Evolutionary conservation across 2,113 vertebrate species (phyloP).

Genomic region (Oncorhynchus mykiss): DNA sequence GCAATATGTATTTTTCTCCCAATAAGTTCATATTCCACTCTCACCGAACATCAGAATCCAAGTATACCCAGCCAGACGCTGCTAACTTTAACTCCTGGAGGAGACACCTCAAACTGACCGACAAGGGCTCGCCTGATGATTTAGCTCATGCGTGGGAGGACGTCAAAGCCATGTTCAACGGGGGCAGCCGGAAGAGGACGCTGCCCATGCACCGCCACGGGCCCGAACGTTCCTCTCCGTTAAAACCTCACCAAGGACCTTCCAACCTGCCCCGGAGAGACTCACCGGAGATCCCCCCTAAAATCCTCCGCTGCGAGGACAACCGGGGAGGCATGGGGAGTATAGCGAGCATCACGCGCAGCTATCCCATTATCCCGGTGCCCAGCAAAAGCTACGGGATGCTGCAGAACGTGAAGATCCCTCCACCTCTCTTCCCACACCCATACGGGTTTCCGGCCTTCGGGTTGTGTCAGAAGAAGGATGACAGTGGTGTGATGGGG

Average conservation of each 20-base stretch:
- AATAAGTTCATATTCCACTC: conserved; percentile 95
- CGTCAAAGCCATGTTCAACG: conserved; percentile 97
- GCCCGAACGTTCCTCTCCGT: conserved; percentile 61
- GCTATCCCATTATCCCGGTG: conserved; percentile 93
- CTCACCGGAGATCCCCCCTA: conserved; percentile 74
- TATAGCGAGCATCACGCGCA: conserved; percentile 75
- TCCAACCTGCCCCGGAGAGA: conserved; percentile 44
- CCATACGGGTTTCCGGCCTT: conserved; percentile 93
- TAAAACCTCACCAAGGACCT: conserved; percentile 58
- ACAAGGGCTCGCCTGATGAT: conserved; percentile 80
- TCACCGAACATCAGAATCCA: conserved; percentile 87
- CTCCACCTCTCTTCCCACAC: conserved; percentile 89
- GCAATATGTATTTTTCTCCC: conserved; percentile 91
- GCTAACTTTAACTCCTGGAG: conserved; percentile 94
- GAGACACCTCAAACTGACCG: conserved; percentile 85
- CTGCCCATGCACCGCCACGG: conserved; percentile 75
- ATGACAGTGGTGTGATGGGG: conserved; percentile 72
- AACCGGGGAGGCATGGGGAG: conserved; percentile 62
- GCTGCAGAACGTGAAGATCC: conserved; percentile 84
- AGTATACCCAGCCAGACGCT: conserved; percentile 90
- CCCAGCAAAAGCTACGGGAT: conserved; percentile 94
- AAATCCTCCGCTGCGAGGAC: conserved; percentile 76
- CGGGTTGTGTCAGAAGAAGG: conserved; percentile 91
- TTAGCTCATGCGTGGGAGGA: conserved; percentile 93
- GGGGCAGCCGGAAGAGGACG: conserved; percentile 90